A percentile compares a stretch with the other conserved stretches of the same genome.
Evolutionary conservation across 2,888 invertebrate genomes (phyloP).

Genomic region (Thysanoteuthis rhombus): DNA sequence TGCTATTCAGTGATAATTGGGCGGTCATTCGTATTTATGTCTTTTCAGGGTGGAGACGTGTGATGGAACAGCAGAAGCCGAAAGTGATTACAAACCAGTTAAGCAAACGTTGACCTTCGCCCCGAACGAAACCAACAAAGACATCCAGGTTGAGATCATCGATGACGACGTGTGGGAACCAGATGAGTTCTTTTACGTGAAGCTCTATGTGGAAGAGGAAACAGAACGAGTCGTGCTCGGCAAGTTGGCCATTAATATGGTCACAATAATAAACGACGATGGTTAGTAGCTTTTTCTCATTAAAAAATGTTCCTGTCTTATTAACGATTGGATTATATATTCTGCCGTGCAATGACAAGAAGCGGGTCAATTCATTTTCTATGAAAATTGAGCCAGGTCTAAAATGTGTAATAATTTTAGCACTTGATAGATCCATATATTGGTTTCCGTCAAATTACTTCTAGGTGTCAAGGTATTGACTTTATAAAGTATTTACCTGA

Average conservation of each 20-base stretch:
- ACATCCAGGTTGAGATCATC: conserved; percentile 70
- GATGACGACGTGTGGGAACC: conserved; percentile 75
- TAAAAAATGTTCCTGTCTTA: neutral
- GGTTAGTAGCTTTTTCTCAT: conserved; percentile 64
- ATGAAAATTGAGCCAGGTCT: too few relatives aligned
- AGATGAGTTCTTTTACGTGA: conserved; percentile 74
- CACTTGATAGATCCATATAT: too few relatives aligned
- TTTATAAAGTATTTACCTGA: too few relatives aligned
- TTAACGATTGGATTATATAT: too few relatives aligned
- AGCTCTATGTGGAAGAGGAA: conserved; percentile 66
- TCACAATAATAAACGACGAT: conserved; percentile 74
- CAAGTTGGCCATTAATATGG: conserved; percentile 71
- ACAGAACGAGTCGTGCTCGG: conserved; percentile 69
- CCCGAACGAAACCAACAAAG: conserved; percentile 70
- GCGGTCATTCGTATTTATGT: neutral
- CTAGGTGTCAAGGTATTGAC: too few relatives aligned
- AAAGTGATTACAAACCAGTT: conserved; percentile 72
- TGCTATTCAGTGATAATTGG: neutral
- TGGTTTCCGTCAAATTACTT: too few relatives aligned
- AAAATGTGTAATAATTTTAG: too few relatives aligned
- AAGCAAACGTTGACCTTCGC: conserved; percentile 71
- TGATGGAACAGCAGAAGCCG: conserved; percentile 73
- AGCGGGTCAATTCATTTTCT: too few relatives aligned
- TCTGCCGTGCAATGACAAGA: too few relatives aligned
- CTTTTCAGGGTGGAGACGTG: conserved; percentile 71